Percentiles rank a stretch among this genome's conserved stretches.
phyloP scores from a whole-genome alignment of 2,888 invertebrate species.

The Venustoraphidia nigricollis region DNA sequence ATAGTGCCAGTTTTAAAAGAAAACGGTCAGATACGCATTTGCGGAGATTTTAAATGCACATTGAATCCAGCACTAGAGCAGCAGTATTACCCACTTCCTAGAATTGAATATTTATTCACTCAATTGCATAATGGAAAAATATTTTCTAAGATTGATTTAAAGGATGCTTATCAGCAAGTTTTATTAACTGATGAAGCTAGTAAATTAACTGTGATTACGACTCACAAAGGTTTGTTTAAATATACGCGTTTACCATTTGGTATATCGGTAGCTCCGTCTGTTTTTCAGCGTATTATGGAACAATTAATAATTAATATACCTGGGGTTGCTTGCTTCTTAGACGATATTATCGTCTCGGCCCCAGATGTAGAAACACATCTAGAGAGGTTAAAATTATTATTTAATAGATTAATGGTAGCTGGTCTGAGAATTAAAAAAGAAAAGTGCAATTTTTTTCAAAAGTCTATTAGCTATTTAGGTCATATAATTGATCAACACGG shows the following conservation, averaged over 20 bases:
- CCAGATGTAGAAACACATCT: conserved; percentile 8
- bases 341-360: conserved; percentile 14
- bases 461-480: conserved; percentile 10
- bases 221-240: conserved; percentile 15
- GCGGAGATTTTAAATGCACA: conserved; percentile 18
- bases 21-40: conserved; percentile 15
- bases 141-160: conserved; percentile 17
- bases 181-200: conserved; percentile 11
- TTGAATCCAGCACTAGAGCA: conserved; percentile 7
- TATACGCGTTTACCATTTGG: conserved; percentile 17
- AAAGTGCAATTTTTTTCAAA: conserved; percentile 15
- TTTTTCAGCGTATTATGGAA: conserved; percentile 19
- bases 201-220: conserved; percentile 14
- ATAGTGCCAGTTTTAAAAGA: conserved; percentile 18
- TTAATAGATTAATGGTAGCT: conserved; percentile 8
- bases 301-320: conserved; percentile 13
- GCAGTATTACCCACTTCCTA: conserved; percentile 10
- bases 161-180: conserved; percentile 16
- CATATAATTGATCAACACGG: conserved; percentile 14
- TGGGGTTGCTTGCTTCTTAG: conserved; percentile 11
- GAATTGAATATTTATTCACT: conserved; percentile 8
- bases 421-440: conserved; percentile 11
- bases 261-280: conserved; percentile 17
- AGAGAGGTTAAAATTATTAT: conserved; percentile 6
- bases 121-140: conserved; percentile 10